Base-by-base conservation (phyloP, 2,797 vertebrate genomes). In the Hirundo rustica region DNA sequence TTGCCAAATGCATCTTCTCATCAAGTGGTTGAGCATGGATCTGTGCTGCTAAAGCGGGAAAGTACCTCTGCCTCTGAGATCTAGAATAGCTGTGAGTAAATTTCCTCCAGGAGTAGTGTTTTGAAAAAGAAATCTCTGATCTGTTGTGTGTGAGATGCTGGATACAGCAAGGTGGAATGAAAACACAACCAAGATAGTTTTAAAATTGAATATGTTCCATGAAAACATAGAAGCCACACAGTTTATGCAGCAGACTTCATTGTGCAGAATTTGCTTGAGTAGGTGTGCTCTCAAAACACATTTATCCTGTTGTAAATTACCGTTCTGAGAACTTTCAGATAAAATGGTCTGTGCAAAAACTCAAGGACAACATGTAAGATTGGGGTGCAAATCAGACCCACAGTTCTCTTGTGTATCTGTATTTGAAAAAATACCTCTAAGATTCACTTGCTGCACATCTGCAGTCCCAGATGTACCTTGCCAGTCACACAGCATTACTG, bases 311-410 rank as follows among this genome's bases (percentile, higher is more conserved):
- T 42, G 9, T 30, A 32, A 75, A 13, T 51, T 53, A 26, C 16
- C 0, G 0, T 68, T 74, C 42, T 80, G 58, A 73, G 51, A 55
- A 38, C 36, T 84, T 66, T 76, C 29, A 26, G n/a, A 7, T 73
- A 8, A 48, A 90, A 16, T 1, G 0, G 1, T 23, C 44, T 58
- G 0, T 58, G 8, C 16, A 20, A 36, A 75, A 82, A 23, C 14
- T 36, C 25, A 48, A 84, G 77, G n/a, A 13, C n/a, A 29, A 0
- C 3, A 1, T 42, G 22, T 32, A 44, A 45, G 27, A 42, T n/a
- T 0, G 0, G 38, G 27, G 29, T 77, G 30, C 25, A 30, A 19
- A 38, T 66, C 15, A 16, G 58, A 42, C 71, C 36, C 2, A 0
- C 38, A 16, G 40, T 64, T 64, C 15, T 79, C 38, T 74, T 51